Conservation (phyloP, 92 coral and sea anemone genomes). For the Montipora capitata region DNA sequence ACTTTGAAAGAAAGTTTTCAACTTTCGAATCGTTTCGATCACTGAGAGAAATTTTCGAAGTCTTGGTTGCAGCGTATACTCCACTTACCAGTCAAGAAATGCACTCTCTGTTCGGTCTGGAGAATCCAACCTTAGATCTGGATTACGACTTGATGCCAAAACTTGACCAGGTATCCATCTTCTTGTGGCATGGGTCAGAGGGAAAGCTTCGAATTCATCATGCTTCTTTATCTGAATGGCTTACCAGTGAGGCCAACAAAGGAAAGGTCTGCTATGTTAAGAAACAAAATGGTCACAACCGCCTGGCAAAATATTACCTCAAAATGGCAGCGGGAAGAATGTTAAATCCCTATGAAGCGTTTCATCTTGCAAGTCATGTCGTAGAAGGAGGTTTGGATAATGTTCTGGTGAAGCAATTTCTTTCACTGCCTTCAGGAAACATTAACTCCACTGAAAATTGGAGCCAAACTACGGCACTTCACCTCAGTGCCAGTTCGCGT, state of each 20-base stretch:
- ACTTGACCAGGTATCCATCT: constrained; percentile 55
- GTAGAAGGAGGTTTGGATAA: constrained; percentile 44
- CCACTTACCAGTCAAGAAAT: constrained; percentile 40
- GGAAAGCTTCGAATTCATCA: constrained; percentile 59
- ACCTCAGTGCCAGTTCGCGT: constrained; percentile 20
- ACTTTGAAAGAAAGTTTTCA: constrained; percentile 40
- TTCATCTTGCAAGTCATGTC: constrained; percentile 68
- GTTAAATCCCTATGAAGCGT: constrained; percentile 28
- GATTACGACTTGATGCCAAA: constrained; percentile 67
- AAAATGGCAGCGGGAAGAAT: not conserved
- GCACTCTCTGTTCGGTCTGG: constrained; percentile 15
- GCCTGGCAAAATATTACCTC: constrained; percentile 52
- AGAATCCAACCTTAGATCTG: constrained; percentile 22
- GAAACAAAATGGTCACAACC: constrained; percentile 68
- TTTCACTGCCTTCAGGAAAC: constrained; percentile 37
- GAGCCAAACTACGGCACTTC: constrained; percentile 60
- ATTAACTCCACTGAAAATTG: constrained; percentile 39
- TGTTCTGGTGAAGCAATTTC: constrained; percentile 14
- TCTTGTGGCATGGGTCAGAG: constrained; percentile 62
- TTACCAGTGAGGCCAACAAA: constrained; percentile 53
- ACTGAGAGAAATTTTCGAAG: constrained; percentile 63
- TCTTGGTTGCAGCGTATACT: constrained; percentile 57
- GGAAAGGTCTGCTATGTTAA: constrained; percentile 53
- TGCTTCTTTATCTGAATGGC: constrained; percentile 68
- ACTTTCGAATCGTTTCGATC: constrained; percentile 32